Conservation (phyloP, 1,140 invertebrate species). For the Drosophila nikananu region DNA sequence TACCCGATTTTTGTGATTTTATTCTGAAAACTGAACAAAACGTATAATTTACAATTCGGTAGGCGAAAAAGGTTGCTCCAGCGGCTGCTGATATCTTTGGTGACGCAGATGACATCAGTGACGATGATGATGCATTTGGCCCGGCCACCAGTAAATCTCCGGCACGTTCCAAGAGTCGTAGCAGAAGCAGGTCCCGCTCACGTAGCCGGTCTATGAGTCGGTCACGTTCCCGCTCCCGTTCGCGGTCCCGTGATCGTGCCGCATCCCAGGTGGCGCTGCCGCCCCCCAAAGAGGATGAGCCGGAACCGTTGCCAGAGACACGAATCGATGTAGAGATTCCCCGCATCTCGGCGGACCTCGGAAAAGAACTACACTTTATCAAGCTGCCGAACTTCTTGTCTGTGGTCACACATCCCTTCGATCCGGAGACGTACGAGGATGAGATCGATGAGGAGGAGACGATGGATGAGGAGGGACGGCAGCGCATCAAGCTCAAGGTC, state of each 20-base stretch:
- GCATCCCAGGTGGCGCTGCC: slow-evolving; percentile 43
- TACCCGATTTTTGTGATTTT: neutral
- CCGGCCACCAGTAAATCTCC: slow-evolving; percentile 70
- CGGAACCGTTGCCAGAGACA: slow-evolving; percentile 94
- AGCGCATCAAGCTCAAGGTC: slow-evolving; percentile 96
- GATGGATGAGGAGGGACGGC: slow-evolving; percentile 98
- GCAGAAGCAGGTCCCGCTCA: slow-evolving; percentile 57
- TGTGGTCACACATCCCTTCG: slow-evolving; percentile 97
- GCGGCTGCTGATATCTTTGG: slow-evolving; percentile 94
- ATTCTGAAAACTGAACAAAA: neutral
- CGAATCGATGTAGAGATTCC: slow-evolving; percentile 98
- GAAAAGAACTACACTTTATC: slow-evolving; percentile 97
- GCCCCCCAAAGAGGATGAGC: slow-evolving; percentile 88
- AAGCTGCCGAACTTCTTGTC: slow-evolving; percentile 97
- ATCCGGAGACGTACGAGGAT: slow-evolving; percentile 98
- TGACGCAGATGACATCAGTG: slow-evolving; percentile 96
- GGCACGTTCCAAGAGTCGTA: slow-evolving; percentile 55
- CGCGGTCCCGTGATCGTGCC: slow-evolving; percentile 61
- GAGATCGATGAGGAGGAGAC: slow-evolving; percentile 99
- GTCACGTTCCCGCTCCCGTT: slow-evolving; percentile 63
- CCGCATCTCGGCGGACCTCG: slow-evolving; percentile 96
- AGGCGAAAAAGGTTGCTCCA: slow-evolving; percentile 60
- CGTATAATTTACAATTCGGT: neutral
- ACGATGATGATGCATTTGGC: slow-evolving; percentile 87
- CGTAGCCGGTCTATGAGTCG: slow-evolving; percentile 65